Evolutionary conservation across 2,113 vertebrate species (phyloP), one percentile per base, ranked within the genome.

Genomic region (Diphyllodes magnificus): DNA sequence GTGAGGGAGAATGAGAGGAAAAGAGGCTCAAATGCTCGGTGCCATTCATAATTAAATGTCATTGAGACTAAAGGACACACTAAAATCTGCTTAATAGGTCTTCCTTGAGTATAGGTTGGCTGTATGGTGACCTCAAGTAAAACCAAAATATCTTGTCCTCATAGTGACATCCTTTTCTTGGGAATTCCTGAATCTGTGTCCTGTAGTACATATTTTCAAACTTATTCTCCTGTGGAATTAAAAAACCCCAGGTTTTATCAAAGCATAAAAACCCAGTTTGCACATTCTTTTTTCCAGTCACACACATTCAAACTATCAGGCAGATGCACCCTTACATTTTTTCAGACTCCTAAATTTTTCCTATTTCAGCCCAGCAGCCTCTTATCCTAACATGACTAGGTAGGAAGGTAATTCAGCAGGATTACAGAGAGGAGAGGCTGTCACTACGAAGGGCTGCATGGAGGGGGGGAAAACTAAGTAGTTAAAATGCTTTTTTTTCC

Each of bases 381-480:
- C 45, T 82, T 19, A 20, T 23, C 59, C 69, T 63, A 50, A 42
- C 12, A 24, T 2, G 8, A 47, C 3, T 2, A 10, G 18, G 7
- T 20, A 66, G 61, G 30, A 66, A 16, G 24, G 28, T 42, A 92
- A 73, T 54, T 59, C 30, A 51, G 33, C 35, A 86, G 35, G 45
- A 40, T 68, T 60, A 33, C n/a, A 51, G 51, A 80, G 25, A 53
- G 24, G 9, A 64, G 78, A 83, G n/a, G 44, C 1, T 1, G n/a
- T 47, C 51, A 24, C 24, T 59, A 14, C 3, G 13, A 82, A 89
- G 71, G 23, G 28, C 17, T 84, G 20, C 37, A 27, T 24, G 30
- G 1, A 33, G 6, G 13, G 10, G 22, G 13, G 0, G 4, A 9
- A 14, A 51, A 17, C n/a, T 3, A 57, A 39, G 4, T 39, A 33